phyloP scores from a whole-genome alignment of 2,113 vertebrate species.

The Macrotis lagotis region DNA sequence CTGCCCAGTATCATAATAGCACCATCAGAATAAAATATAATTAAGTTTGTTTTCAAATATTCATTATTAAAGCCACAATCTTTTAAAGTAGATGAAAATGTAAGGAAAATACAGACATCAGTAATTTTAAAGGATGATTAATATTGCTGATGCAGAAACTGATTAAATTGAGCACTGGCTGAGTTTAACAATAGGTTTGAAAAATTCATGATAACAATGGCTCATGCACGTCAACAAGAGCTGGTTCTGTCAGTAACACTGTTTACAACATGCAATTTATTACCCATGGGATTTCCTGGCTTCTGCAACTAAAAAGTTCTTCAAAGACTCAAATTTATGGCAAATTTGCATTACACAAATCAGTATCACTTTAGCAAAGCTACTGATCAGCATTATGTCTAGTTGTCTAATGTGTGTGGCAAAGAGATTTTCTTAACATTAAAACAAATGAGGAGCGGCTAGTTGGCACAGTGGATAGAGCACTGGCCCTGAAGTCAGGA shows the following conservation, averaged over 20 bases:
- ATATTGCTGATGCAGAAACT: neutral
- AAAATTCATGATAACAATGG: neutral
- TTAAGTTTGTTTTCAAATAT: neutral
- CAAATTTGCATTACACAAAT: conserved; percentile 9
- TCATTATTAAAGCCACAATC: neutral
- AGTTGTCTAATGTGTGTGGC: neutral
- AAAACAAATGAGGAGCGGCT: too few relatives aligned
- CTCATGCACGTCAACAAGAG: neutral
- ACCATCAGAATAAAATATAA: neutral
- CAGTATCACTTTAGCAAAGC: neutral
- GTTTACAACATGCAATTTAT: neutral
- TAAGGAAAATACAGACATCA: neutral
- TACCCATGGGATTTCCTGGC: neutral
- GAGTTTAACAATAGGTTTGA: neutral
- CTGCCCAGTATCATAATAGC: neutral
- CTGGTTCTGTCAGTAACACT: neutral
- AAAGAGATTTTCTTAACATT: conserved; percentile 3
- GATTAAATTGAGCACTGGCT: neutral
- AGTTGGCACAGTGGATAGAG: too few relatives aligned
- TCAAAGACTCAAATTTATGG: neutral
- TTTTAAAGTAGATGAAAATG: neutral
- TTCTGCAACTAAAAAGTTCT: neutral
- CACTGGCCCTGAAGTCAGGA: too few relatives aligned
- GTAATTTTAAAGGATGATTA: neutral
- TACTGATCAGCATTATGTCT: neutral